These are phyloP conservation scores for Meghimatium bilineatum DNA, from an alignment of 2,888 invertebrate genomes.

Conservation along the genomic window DNA sequence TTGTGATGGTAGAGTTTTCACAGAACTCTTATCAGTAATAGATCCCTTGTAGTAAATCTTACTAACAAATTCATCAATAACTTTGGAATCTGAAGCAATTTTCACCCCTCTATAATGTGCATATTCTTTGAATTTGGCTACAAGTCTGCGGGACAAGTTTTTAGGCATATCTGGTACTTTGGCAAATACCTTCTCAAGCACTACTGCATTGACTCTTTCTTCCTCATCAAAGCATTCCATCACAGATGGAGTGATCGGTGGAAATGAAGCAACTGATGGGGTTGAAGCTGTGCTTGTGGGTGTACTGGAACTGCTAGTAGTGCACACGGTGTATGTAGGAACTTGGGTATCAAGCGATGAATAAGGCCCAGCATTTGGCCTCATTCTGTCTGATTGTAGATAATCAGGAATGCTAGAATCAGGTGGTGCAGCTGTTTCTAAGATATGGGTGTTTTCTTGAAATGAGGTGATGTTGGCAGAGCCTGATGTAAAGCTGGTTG, in stretches of 20 bases:
- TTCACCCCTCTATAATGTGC: conserved; percentile 35
- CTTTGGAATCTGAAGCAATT: conserved; percentile 44
- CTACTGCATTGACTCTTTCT: conserved; percentile 33
- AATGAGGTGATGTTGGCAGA: neutral
- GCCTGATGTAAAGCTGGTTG: neutral
- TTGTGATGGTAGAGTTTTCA: neutral
- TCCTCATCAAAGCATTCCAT: conserved; percentile 35
- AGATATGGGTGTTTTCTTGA: neutral
- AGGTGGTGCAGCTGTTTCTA: neutral
- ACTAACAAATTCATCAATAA: conserved; percentile 48
- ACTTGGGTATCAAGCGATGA: neutral
- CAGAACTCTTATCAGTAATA: neutral
- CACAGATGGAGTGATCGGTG: neutral
- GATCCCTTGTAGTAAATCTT: conserved; percentile 46
- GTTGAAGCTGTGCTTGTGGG: neutral
- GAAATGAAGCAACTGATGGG: neutral
- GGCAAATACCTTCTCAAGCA: conserved; percentile 47
- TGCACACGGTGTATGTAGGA: neutral
- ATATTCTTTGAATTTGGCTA: conserved; percentile 44
- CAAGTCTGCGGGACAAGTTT: conserved; percentile 38
- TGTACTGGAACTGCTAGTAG: neutral
- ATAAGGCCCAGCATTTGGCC: neutral
- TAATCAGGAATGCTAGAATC: neutral
- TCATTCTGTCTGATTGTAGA: neutral
- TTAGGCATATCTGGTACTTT: conserved; percentile 47